Base-by-base conservation (phyloP, 1,140 invertebrate species). In the Mizuhopecten yessoensis region DNA sequence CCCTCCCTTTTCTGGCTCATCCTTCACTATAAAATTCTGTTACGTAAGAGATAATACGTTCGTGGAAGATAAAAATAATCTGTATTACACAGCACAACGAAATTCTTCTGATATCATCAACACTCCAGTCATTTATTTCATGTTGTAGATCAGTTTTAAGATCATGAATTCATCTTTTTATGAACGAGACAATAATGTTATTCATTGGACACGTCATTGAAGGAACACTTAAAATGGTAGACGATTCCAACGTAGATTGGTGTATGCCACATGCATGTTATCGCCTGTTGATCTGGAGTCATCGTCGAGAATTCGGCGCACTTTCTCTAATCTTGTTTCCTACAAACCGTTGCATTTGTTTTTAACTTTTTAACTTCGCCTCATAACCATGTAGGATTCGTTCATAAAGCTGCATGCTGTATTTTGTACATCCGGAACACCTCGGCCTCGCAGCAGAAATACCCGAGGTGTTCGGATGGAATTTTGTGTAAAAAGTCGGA, bases 141-240 rank as follows among this genome's bases (percentile, higher is more conserved):
- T 75, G 57, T 75, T 75, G 7, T 29, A 29, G n/a, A 75, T 17
- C 57, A 29, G 23, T n/a, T 75, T 75, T 75, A n/a, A n/a, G 57
- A 75, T 75, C 57, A n/a, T 45, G 23, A 75, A 75, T 75, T 75
- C 29, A 75, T 75, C 57, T 75, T 75, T 3, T 29, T 29, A n/a
- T 75, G 57, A 75, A 75, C 57, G n/a, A 75, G 57, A 75, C 57
- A 75, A 75, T 75, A 75, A 29, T 75, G 57, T 13, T 75, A 75
- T n/a, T 29, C 29, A 75, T 75, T 75, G 29, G 23, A 2, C 57
- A 75, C 45, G 57, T 75, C 23, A 75, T 1, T 29, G 23, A n/a
- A n/a, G n/a, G n/a, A n/a, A n/a, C n/a, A n/a, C n/a, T n/a, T n/a
- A 29, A 75, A 75, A n/a, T 75, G n/a, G n/a, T 29, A 75, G 57